Base-by-base conservation (phyloP, 2,888 invertebrate species). In the Drosophila neonasuta region DNA sequence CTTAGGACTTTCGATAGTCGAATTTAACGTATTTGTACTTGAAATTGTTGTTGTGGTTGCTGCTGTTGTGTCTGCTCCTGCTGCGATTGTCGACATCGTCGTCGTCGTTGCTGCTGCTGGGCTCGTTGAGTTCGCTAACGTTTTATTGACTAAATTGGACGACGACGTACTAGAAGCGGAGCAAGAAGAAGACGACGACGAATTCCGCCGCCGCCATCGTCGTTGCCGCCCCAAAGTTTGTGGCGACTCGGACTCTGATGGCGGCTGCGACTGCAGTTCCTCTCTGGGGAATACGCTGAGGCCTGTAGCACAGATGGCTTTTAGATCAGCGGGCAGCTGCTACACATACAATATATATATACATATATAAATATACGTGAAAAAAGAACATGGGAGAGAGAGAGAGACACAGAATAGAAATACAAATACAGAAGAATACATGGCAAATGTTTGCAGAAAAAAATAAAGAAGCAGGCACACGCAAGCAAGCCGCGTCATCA, bases 211-310 rank as follows among this genome's bases (percentile, higher is more conserved):
- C 24, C 36, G 45, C 6, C 49, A 17, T 10, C 34, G 17, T 17
- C 30, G 45, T 5, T 13, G 59, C 8, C 42, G 15, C 39, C 15
- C 20, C 15, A 34, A 41, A 30, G 39, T n/a, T 6, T 10, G 45
- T 15, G 36, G 15, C 15, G 55, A 36, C 36, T 36, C 15, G 17
- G 17, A 32, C 3, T 11, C n/a, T 39, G 46, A 8, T 24, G 39
- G 29, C 42, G 11, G 36, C 10, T 54, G 52, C 48, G 42, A 10
- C 46, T 49, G 44, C 45, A 17, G 48, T 34, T 63, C 51, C 57
- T 74, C 76, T 41, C 85, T 52, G 36, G 81, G 81, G 52, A 68
- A 81, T 30, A 82, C 55, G 65, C 68, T 61, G 6, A 80, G 68
- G 45, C 81, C 81, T 24, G 69, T 76, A 39, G 60, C 64, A 62